phyloP scores from a whole-genome alignment of 1,140 invertebrate species.

The Penaeus chinensis region DNA sequence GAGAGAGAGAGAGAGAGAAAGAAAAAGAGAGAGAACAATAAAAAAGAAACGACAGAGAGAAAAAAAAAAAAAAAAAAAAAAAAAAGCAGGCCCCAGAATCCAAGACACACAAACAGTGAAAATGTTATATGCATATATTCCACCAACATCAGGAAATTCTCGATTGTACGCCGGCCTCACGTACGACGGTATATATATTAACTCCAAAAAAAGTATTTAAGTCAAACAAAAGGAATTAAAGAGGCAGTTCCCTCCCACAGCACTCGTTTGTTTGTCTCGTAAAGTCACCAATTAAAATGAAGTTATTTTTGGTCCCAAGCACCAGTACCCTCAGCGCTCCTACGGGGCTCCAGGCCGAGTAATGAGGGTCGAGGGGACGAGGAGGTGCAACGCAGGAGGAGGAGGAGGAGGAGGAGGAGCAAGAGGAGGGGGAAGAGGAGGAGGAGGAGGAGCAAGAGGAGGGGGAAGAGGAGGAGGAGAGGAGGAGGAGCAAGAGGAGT shows the following conservation, averaged over 20 bases:
- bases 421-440: background rate
- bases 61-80: too few species aligned
- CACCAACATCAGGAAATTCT: background rate
- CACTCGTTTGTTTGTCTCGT: slow-evolving; percentile 50
- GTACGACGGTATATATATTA: background rate
- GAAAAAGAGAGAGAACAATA: too few species aligned
- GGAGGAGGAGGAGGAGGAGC: background rate
- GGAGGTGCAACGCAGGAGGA: background rate
- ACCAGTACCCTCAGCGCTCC: slow-evolving; percentile 43
- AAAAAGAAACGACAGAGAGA: too few species aligned
- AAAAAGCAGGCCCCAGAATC: too few species aligned
- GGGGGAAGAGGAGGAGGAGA: too few species aligned
- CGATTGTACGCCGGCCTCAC: background rate
- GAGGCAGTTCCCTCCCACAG: slow-evolving; percentile 20
- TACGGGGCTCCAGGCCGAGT: slow-evolving; percentile 34
- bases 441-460: background rate
- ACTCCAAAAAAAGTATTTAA: background rate
- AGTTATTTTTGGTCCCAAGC: slow-evolving; percentile 37
- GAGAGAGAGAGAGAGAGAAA: too few species aligned
- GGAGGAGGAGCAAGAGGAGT: background rate
- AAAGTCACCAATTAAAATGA: slow-evolving; percentile 57
- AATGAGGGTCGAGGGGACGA: slow-evolving; percentile 1
- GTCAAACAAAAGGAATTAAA: slow-evolving; percentile 35
- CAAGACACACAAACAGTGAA: too few species aligned
- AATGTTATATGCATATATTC: slow-evolving; percentile 1